Conservation (phyloP, 2,113 vertebrate species). For the Microtus montanus region DNA sequence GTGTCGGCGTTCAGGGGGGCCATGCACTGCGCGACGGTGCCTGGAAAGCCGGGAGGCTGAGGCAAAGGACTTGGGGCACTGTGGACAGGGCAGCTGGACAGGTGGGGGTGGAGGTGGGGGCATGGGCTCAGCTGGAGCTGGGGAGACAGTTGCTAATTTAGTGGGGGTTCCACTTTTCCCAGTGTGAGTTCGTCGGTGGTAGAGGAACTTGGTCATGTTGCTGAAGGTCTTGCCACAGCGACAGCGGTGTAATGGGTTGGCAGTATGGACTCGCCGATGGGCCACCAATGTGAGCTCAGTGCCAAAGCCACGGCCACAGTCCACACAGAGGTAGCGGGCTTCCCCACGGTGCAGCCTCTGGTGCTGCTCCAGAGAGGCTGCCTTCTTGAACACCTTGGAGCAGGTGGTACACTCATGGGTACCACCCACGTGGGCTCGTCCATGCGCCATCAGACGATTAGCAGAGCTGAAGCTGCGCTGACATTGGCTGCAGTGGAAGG, state of each 20-base stretch:
- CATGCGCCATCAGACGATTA: slow-evolving; percentile 90
- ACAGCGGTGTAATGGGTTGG: slow-evolving; percentile 93
- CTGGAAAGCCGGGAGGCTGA: slow-evolving; percentile 87
- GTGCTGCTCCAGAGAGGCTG: slow-evolving; percentile 91
- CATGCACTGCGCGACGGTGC: slow-evolving; percentile 88
- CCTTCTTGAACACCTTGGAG: slow-evolving; percentile 93
- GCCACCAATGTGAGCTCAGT: slow-evolving; percentile 93
- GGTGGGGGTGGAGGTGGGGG: slow-evolving; percentile 76
- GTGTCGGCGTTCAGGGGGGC: slow-evolving; percentile 86
- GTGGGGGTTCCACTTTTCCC: slow-evolving; percentile 83
- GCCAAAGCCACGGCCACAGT: slow-evolving; percentile 92
- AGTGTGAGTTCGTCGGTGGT: slow-evolving; percentile 92
- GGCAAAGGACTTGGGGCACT: slow-evolving; percentile 87
- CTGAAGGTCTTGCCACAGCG: slow-evolving; percentile 93
- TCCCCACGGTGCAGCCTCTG: slow-evolving; percentile 91
- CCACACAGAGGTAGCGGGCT: slow-evolving; percentile 92
- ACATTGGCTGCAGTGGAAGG: slow-evolving; percentile 83
- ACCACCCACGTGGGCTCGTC: slow-evolving; percentile 90
- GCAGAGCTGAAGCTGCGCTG: slow-evolving; percentile 89
- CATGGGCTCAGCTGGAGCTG: slow-evolving; percentile 25
- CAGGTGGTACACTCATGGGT: slow-evolving; percentile 91
- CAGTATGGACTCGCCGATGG: slow-evolving; percentile 92
- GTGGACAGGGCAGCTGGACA: slow-evolving; percentile 85
- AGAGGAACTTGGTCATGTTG: slow-evolving; percentile 97
- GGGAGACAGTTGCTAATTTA: neutral